Conservation (phyloP, 2,888 invertebrate genomes). For the Folsomia candida region DNA sequence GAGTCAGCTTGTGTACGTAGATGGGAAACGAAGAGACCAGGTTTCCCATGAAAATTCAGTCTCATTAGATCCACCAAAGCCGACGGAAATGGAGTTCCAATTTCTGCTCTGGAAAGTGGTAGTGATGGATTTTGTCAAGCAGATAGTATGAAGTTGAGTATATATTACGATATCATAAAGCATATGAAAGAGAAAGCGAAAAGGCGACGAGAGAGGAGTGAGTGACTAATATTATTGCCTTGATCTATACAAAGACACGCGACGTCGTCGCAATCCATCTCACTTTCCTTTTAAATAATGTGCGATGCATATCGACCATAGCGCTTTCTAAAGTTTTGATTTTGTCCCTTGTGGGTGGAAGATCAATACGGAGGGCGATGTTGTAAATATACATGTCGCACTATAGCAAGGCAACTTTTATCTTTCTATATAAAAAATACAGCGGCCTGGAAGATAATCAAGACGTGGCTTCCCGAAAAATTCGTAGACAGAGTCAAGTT, state of each 20-base stretch:
- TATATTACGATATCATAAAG: no score
- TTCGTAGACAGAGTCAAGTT: conserved; percentile 86
- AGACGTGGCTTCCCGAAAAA: conserved; percentile 79
- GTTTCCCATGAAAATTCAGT: no score
- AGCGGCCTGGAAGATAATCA: conserved; percentile 90
- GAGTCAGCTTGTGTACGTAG: no score
- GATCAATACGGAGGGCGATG: no score
- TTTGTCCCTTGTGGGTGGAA: background rate
- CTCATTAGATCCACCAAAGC: no score
- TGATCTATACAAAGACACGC: background rate
- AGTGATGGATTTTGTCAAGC: no score
- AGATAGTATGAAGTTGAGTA: no score
- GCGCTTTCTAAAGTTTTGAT: background rate
- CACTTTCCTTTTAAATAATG: conserved; percentile 15
- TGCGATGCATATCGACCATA: background rate
- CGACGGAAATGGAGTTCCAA: no score
- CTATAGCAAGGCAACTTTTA: background rate
- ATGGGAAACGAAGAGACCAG: no score
- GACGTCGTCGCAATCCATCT: conserved; percentile 29
- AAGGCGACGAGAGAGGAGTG: background rate
- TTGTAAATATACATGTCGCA: background rate
- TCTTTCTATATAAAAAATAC: background rate
- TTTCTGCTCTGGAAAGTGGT: no score
- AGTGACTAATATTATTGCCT: background rate
- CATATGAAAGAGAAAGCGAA: no score